A percentile compares a stretch with the other conserved stretches of the same genome.
Conservation (phyloP, 2,113 vertebrate genomes). For the Myotis brandtii region DNA sequence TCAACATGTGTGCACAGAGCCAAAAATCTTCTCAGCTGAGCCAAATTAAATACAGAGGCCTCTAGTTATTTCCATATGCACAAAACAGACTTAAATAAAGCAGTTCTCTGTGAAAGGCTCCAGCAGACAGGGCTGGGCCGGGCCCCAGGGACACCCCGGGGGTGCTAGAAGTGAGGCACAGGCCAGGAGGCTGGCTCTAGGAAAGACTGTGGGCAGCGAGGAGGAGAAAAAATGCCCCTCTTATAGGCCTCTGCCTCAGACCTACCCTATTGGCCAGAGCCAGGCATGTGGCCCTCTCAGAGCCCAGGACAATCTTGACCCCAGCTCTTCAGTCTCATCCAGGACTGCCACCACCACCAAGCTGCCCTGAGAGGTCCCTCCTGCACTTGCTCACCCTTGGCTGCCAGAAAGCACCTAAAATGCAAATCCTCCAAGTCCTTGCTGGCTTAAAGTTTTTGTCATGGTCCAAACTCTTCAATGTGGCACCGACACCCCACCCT, state of each 20-base stretch:
- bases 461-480: background rate
- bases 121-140: slow-evolving; percentile 63
- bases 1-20: background rate
- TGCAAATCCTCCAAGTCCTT: background rate
- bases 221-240: background rate
- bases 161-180: slow-evolving; percentile 50
- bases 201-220: background rate
- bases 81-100: slow-evolving; percentile 69
- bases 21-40: slow-evolving; percentile 69
- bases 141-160: slow-evolving; percentile 47
- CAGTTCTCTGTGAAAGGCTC: slow-evolving; percentile 71
- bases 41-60: slow-evolving; percentile 81
- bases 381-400: no score
- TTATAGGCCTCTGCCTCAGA: background rate
- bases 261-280: background rate
- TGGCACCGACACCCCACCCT: rapidly evolving
- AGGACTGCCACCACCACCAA: background rate
- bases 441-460: background rate
- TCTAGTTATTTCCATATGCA: slow-evolving; percentile 76
- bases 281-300: background rate
- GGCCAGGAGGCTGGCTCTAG: background rate
- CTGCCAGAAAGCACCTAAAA: background rate
- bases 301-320: background rate
- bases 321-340: background rate
- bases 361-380: background rate